A percentile compares a stretch with the other conserved stretches of the same genome.
Evolutionary conservation across 2,797 vertebrate genomes (phyloP).

Genomic region (Danio tinwini): DNA sequence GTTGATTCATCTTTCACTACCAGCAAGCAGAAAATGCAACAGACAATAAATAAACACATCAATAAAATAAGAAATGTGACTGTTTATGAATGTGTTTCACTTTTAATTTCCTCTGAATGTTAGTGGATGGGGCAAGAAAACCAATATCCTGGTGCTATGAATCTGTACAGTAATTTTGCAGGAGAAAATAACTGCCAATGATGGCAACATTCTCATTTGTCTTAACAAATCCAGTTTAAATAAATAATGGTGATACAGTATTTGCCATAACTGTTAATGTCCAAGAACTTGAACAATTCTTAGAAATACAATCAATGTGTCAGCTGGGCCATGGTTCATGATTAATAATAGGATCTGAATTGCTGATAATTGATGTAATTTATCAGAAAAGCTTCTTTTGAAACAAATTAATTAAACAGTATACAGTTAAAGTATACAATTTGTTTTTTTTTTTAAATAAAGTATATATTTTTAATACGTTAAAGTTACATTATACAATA

Average conservation of each 20-base stretch:
- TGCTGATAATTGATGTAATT: constrained; percentile 15
- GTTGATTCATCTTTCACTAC: constrained; percentile 64
- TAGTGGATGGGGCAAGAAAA: constrained; percentile 44
- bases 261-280: too few species aligned
- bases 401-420: constrained; percentile 52
- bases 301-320: too few species aligned
- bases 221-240: too few species aligned
- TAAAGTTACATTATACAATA: too few species aligned
- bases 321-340: constrained; percentile 13
- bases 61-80: constrained; percentile 56
- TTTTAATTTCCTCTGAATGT: constrained; percentile 20
- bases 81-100: background rate
- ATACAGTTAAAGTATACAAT: too few species aligned
- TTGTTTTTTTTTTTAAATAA: too few species aligned
- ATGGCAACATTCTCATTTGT: constrained; percentile 75
- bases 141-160: constrained; percentile 83
- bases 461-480: too few species aligned
- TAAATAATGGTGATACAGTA: too few species aligned
- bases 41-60: constrained; percentile 69
- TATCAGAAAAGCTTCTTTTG: constrained; percentile 43
- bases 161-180: constrained; percentile 75
- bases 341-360: constrained; percentile 54
- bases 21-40: constrained; percentile 67
- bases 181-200: constrained; percentile 73
- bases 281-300: too few species aligned